Evolutionary conservation across 1,140 invertebrate species (phyloP), one percentile per base, ranked within the genome.

Genomic region (Drosophila erecta): DNA sequence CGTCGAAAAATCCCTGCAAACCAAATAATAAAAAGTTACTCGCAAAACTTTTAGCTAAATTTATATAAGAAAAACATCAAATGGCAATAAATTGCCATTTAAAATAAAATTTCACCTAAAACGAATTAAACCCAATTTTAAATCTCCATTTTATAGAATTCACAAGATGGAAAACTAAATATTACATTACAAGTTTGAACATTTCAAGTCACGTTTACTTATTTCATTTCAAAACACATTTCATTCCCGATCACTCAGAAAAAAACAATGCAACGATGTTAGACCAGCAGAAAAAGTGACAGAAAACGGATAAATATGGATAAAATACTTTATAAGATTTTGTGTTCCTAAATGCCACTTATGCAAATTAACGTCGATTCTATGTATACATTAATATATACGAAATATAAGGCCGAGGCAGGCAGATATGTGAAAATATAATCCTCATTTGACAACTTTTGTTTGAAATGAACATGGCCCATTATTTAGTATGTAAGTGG

Each of bases 401-500:
- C 46, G 37, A 47, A 70, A 47, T 38, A 49, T 20, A 41, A 15
- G 30, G 15, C 20, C 22, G 35, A 22, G 35, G n/a, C 50, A 24
- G 41, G n/a, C 15, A 38, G 74, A 61, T 51, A 51, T 35, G 35
- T 40, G 50, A 74, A 73, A 66, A 71, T 65, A 20, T 58, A 50
- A 37, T 66, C 53, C 59, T 66, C 53, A 51, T 56, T 76, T 76
- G 37, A 53, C 27, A 30, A 50, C 51, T 76, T 58, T 71, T 65
- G 24, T 59, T 66, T 79, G 43, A 11, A 70, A 73, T 60, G 55
- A 83, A 87, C 75, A 87, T 65, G 83, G 70, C 79, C 75, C 83
- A 86, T 86, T 86, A 87, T 87, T 83, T 83, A 86, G 83, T 86
- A 49, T 65, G 83, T 86, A 86, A 86, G 81, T 51, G 61, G 56